Conservation (phyloP, 1,140 invertebrate genomes). For the Euborellia annulipes region DNA sequence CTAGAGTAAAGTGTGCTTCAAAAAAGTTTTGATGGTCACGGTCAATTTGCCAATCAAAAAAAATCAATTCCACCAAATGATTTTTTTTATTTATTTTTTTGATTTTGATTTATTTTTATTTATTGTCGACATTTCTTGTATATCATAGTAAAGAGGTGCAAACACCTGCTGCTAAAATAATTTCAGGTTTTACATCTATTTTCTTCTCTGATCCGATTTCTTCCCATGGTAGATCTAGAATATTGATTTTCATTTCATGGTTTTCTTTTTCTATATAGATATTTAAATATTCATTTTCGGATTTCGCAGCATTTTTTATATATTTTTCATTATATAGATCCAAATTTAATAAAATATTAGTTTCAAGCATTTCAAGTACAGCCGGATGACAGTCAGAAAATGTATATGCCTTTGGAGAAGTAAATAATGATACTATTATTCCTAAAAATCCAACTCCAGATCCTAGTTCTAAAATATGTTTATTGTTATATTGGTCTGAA, state of each 20-base stretch:
- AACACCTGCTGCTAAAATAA: slow-evolving; percentile 36
- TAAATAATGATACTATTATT: slow-evolving; percentile 27
- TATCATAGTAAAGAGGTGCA: too few relatives aligned
- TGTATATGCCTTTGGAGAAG: slow-evolving; percentile 29
- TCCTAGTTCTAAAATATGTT: slow-evolving; percentile 37
- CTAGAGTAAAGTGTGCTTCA: too few relatives aligned
- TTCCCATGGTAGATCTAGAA: slow-evolving; percentile 33
- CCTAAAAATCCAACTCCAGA: slow-evolving; percentile 38
- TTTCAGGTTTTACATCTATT: slow-evolving; percentile 22
- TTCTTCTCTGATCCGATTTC: slow-evolving; percentile 22
- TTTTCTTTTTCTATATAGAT: slow-evolving; percentile 6
- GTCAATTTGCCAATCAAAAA: too few relatives aligned
- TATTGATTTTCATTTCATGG: slow-evolving; percentile 19
- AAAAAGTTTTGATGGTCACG: too few relatives aligned
- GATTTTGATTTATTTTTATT: too few relatives aligned
- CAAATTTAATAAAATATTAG: slow-evolving; percentile 7
- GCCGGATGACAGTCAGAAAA: slow-evolving; percentile 35
- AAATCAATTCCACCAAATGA: too few relatives aligned
- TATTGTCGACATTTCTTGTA: too few relatives aligned
- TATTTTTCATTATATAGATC: neutral
- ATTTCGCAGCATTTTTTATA: slow-evolving; percentile 9
- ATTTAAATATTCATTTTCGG: slow-evolving; percentile 3
- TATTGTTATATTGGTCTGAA: slow-evolving; percentile 22
- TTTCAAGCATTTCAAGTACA: slow-evolving; percentile 23
- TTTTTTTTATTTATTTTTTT: too few relatives aligned